Percentiles rank a stretch among this genome's conserved stretches.
phyloP scores from a whole-genome alignment of 2,113 vertebrate genomes.

The Scortum barcoo region DNA sequence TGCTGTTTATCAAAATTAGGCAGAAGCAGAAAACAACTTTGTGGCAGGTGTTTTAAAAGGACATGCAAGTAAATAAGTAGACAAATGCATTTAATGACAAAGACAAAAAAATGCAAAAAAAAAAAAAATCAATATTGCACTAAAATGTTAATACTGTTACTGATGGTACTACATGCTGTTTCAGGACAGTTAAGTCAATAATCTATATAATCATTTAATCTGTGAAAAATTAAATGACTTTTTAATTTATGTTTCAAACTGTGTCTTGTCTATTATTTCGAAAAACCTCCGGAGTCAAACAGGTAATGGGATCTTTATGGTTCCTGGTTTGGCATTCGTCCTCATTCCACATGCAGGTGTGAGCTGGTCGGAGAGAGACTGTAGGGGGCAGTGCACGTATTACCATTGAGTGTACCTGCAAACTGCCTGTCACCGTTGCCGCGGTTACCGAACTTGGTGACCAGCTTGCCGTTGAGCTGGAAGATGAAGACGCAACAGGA shows the following conservation, averaged over 20 bases:
- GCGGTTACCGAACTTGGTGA: slow-evolving; percentile 96
- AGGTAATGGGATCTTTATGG: slow-evolving; percentile 12
- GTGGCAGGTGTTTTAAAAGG: background rate
- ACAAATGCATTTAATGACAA: slow-evolving; percentile 7
- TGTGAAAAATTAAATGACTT: background rate
- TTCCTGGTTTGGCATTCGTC: slow-evolving; percentile 66
- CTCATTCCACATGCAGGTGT: slow-evolving; percentile 79
- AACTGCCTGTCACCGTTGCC: slow-evolving; percentile 98
- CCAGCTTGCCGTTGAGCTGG: slow-evolving; percentile 95
- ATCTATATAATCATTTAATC: background rate
- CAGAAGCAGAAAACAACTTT: background rate
- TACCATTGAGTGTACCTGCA: slow-evolving; percentile 93
- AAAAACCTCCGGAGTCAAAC: background rate
- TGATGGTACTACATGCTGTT: background rate
- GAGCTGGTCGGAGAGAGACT: slow-evolving; percentile 72
- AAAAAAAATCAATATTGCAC: background rate
- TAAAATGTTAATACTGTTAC: background rate
- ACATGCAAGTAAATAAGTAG: slow-evolving; percentile 20
- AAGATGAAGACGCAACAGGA: slow-evolving; percentile 98
- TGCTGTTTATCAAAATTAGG: background rate
- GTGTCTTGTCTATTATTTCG: background rate
- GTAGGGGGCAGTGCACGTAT: slow-evolving; percentile 82
- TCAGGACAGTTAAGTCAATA: background rate
- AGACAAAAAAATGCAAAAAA: background rate
- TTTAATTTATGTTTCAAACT: background rate